These are phyloP conservation scores for Diloba caeruleocephala DNA, from an alignment of 2,888 invertebrate genomes.

Conservation along the genomic window DNA sequence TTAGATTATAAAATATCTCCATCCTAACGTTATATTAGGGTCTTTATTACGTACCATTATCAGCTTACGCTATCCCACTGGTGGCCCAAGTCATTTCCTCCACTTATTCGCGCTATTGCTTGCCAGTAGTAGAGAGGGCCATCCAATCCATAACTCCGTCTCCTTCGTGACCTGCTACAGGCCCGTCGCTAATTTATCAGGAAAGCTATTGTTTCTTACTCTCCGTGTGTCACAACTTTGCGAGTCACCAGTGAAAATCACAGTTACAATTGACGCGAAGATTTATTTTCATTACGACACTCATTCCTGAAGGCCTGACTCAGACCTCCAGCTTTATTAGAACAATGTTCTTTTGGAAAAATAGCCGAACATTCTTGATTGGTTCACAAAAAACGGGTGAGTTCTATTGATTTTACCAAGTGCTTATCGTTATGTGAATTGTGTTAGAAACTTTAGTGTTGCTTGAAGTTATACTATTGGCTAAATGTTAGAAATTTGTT, in stretches of 20 bases:
- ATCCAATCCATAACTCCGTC: too few relatives aligned
- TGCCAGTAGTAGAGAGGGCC: too few relatives aligned
- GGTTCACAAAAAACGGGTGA: conserved; percentile 26
- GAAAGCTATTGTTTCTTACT: neutral
- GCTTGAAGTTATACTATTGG: too few relatives aligned
- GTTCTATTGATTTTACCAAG: conserved; percentile 31
- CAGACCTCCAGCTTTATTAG: conserved; percentile 33
- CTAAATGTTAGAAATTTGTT: too few relatives aligned
- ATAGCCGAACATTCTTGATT: conserved; percentile 22
- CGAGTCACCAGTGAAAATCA: conserved; percentile 44
- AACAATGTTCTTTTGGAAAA: conserved; percentile 34
- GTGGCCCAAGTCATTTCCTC: too few relatives aligned
- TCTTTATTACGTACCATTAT: too few relatives aligned
- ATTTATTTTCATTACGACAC: conserved; percentile 59
- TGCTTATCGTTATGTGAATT: conserved; percentile 10
- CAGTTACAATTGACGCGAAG: conserved; percentile 51
- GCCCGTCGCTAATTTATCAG: too few relatives aligned
- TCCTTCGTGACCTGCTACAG: too few relatives aligned
- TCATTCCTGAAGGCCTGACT: conserved; percentile 36
- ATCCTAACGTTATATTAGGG: too few relatives aligned
- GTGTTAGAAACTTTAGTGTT: neutral
- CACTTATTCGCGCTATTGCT: too few relatives aligned
- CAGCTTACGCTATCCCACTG: too few relatives aligned
- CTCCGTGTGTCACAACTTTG: conserved; percentile 30
- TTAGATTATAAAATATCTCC: too few relatives aligned